phyloP scores from a whole-genome alignment of 2,888 invertebrate genomes.

The Catocala sponsa region DNA sequence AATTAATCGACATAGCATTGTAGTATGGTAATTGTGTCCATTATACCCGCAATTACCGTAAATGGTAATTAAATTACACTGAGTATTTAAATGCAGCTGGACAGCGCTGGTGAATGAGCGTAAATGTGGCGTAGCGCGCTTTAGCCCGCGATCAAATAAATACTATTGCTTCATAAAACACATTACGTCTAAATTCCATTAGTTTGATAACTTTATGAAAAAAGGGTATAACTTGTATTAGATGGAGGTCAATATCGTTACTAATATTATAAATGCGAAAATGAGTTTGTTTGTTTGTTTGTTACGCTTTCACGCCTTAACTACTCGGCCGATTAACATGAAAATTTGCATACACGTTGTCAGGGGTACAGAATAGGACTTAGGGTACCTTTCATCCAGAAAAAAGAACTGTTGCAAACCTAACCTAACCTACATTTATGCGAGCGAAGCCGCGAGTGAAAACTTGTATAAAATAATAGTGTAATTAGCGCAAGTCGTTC shows the following conservation, averaged over 20 bases:
- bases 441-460: no score
- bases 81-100: constrained; percentile 34
- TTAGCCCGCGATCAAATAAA: not conserved
- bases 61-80: constrained; percentile 43
- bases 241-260: not conserved
- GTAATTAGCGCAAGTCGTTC: no score
- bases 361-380: no score
- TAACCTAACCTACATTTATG: no score
- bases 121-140: constrained; percentile 3
- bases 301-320: no score
- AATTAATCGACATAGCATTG: constrained; percentile 25
- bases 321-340: no score
- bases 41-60: constrained; percentile 39
- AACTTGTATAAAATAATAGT: no score
- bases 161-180: not conserved
- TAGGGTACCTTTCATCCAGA: no score
- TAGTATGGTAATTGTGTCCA: constrained; percentile 39
- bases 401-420: no score
- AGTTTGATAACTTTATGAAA: not conserved
- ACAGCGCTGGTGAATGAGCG: constrained; percentile 17
- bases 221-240: not conserved
- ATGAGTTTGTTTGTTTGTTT: no score
- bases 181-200: constrained; percentile 2
- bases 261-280: no score
- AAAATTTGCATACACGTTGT: no score